Percentiles rank a stretch among this genome's conserved stretches.
phyloP scores from a whole-genome alignment of 2,797 vertebrate genomes.

The Protosalanx chinensis region DNA sequence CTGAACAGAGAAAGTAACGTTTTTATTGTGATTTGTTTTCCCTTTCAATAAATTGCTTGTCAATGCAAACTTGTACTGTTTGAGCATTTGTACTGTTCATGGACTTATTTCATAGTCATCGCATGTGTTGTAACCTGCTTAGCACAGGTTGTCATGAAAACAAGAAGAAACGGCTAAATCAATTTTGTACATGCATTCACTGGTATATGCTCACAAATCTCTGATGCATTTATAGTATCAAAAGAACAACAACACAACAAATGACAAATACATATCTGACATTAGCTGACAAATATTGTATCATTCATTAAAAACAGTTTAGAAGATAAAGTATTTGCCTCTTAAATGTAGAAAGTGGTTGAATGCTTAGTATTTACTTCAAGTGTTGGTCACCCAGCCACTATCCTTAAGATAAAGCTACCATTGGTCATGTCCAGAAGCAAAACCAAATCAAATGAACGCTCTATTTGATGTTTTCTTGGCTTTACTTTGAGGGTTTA shows the following conservation, averaged over 20 bases:
- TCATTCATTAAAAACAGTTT: slow-evolving; percentile 38
- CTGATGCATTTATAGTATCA: too few species aligned
- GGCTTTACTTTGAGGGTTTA: slow-evolving; percentile 3
- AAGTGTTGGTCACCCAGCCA: slow-evolving; percentile 41
- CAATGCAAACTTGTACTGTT: neutral
- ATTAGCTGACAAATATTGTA: slow-evolving; percentile 30
- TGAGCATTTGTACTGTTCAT: neutral
- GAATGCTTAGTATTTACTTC: slow-evolving; percentile 36
- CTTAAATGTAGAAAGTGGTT: slow-evolving; percentile 22
- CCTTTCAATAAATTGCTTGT: slow-evolving; percentile 2
- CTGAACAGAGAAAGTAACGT: slow-evolving; percentile 7
- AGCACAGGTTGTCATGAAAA: neutral
- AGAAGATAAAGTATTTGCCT: slow-evolving; percentile 45
- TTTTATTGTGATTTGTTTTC: slow-evolving; percentile 25
- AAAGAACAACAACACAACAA: too few species aligned
- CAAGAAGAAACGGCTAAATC: neutral
- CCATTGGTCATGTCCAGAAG: slow-evolving; percentile 19
- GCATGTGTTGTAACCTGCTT: neutral
- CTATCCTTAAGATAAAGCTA: slow-evolving; percentile 10
- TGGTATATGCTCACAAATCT: too few species aligned
- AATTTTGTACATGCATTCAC: neutral
- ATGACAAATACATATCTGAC: neutral
- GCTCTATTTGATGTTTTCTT: slow-evolving; percentile 8
- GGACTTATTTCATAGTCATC: neutral
- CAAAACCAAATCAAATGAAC: neutral